phyloP scores from a whole-genome alignment of 2,797 vertebrate genomes.

The Micropoecilia bifurca region DNA sequence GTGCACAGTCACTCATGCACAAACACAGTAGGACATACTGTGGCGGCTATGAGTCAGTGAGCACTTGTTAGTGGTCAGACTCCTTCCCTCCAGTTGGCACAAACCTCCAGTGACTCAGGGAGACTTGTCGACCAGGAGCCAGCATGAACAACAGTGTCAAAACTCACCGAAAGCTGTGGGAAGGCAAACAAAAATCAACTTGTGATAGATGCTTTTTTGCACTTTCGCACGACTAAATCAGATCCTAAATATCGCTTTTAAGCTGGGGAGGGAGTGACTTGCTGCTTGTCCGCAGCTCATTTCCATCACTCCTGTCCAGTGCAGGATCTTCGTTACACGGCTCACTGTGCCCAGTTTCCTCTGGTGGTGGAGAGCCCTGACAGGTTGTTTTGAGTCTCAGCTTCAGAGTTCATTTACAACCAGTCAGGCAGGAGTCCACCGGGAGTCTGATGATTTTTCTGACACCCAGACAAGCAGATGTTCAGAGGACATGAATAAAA shows the following conservation, averaged over 20 bases:
- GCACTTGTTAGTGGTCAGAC: constrained; percentile 78
- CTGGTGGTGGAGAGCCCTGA: constrained; percentile 58
- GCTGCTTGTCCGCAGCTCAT: constrained; percentile 37
- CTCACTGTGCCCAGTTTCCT: constrained; percentile 53
- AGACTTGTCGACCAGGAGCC: constrained; percentile 77
- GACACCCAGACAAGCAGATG: constrained; percentile 79
- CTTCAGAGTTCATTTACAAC: constrained; percentile 78
- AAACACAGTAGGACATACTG: constrained; percentile 72
- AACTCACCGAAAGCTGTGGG: constrained; percentile 69
- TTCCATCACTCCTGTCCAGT: constrained; percentile 42
- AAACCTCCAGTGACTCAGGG: constrained; percentile 77
- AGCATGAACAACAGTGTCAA: constrained; percentile 77
- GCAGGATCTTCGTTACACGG: constrained; percentile 52
- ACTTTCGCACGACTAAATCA: constrained; percentile 46
- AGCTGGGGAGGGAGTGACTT: background rate
- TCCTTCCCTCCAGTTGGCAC: constrained; percentile 79
- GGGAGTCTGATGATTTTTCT: constrained; percentile 73
- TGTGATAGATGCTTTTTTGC: constrained; percentile 47
- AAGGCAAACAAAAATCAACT: constrained; percentile 51
- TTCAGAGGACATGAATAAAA: constrained; percentile 82
- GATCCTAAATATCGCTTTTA: constrained; percentile 22
- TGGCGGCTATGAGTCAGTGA: constrained; percentile 80
- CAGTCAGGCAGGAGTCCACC: constrained; percentile 67
- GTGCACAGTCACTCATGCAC: constrained; percentile 38
- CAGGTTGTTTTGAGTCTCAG: constrained; percentile 73